These are phyloP conservation scores for Muscicapa comitata DNA, from an alignment of 2,797 vertebrate species.

Conservation along the genomic window DNA sequence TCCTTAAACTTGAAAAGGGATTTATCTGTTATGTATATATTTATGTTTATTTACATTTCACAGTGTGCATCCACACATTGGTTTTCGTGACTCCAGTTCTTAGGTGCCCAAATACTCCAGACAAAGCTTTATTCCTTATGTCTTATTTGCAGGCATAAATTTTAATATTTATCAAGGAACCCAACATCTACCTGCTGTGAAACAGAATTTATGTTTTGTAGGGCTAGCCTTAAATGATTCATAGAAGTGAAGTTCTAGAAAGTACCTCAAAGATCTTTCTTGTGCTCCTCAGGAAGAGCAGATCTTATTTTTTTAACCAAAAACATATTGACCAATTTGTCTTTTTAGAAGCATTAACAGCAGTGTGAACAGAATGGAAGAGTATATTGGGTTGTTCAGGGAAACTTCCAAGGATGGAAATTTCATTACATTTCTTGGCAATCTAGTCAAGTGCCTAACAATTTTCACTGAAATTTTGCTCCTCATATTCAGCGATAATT, in stretches of 20 bases:
- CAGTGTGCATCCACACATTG: not conserved
- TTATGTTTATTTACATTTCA: not conserved
- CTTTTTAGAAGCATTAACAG: not conserved
- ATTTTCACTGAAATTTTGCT: not conserved
- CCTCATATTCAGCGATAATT: not conserved
- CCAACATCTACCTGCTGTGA: accelerated
- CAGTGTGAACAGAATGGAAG: not conserved
- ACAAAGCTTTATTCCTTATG: not conserved
- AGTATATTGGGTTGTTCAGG: not conserved
- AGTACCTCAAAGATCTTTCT: not conserved
- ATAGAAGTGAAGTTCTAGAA: not conserved
- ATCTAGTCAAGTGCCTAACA: not conserved
- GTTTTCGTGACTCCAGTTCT: not conserved
- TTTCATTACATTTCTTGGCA: not conserved
- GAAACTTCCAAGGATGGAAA: not conserved
- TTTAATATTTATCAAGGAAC: not conserved
- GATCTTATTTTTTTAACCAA: not conserved
- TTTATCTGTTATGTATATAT: accelerated
- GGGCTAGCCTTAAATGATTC: not conserved
- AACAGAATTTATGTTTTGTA: not conserved
- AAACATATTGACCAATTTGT: not conserved
- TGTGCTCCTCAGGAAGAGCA: not conserved
- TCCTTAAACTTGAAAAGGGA: not conserved
- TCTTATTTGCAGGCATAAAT: not conserved
- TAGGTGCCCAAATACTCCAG: not conserved